Conservation (phyloP, 2,888 invertebrate species). For the Leucophora obtusa region DNA sequence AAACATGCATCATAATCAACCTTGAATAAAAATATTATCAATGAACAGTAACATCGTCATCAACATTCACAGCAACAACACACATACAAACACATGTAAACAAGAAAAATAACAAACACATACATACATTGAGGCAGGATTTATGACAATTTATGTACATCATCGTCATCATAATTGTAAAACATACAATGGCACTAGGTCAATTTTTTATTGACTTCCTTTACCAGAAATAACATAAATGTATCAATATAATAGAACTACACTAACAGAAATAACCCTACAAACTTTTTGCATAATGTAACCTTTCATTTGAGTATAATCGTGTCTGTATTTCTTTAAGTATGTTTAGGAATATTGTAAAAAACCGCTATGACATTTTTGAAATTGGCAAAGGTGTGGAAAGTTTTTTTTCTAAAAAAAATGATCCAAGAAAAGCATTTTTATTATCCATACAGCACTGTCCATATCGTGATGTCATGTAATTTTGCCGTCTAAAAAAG, state of each 20-base stretch:
- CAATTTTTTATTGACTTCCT: conserved; percentile 1
- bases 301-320: too few relatives aligned
- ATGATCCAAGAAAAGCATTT: too few relatives aligned
- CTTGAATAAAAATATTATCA: conserved; percentile 49
- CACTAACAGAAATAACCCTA: too few relatives aligned
- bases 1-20: conserved; percentile 30
- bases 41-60: conserved; percentile 38
- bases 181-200: conserved; percentile 2
- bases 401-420: too few relatives aligned
- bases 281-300: too few relatives aligned
- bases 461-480: too few relatives aligned
- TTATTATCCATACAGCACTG: too few relatives aligned
- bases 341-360: too few relatives aligned
- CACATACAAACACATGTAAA: not conserved
- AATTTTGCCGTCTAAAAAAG: too few relatives aligned
- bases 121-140: not conserved
- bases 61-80: not conserved
- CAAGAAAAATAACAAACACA: not conserved
- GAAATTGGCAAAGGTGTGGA: too few relatives aligned
- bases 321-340: too few relatives aligned
- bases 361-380: too few relatives aligned
- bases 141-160: not conserved
- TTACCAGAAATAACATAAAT: not conserved
- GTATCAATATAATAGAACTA: not conserved
- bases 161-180: conserved; percentile 9